Evolutionary conservation across 2,888 invertebrate genomes (phyloP).

Genomic region (Leptinotarsa peninsularis): DNA sequence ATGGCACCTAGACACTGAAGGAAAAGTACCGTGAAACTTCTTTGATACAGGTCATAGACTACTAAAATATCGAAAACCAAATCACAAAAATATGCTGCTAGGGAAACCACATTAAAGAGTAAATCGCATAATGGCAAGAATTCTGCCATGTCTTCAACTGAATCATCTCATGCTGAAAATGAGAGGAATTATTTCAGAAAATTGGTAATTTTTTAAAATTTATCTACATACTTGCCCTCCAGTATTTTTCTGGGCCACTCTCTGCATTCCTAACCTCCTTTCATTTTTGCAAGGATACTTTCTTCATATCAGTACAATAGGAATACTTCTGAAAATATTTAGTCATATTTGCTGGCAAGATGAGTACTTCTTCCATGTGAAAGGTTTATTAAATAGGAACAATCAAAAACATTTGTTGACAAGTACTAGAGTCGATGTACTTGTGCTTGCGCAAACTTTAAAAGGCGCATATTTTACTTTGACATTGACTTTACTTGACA

Average conservation of each 20-base stretch:
- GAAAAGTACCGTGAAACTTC: slow-evolving; percentile 75
- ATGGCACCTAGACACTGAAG: slow-evolving; percentile 78
- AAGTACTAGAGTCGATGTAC: not conserved
- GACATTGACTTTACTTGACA: not conserved
- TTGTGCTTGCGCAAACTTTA: not conserved
- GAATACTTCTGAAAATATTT: slow-evolving; percentile 11
- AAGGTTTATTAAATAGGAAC: not conserved
- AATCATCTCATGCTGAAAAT: slow-evolving; percentile 63
- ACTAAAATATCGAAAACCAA: slow-evolving; percentile 89
- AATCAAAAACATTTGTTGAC: slow-evolving; percentile 29
- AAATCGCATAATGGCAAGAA: slow-evolving; percentile 92
- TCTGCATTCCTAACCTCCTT: slow-evolving; percentile 66
- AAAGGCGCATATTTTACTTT: not conserved
- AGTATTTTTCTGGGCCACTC: slow-evolving; percentile 63
- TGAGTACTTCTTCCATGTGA: slow-evolving; percentile 16
- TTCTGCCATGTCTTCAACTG: slow-evolving; percentile 74
- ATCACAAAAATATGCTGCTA: slow-evolving; percentile 92
- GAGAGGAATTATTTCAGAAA: slow-evolving; percentile 29
- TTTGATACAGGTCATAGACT: slow-evolving; percentile 84
- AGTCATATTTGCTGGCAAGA: slow-evolving; percentile 19
- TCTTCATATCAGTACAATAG: slow-evolving; percentile 25
- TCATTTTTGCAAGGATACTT: slow-evolving; percentile 54
- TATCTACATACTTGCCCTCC: slow-evolving; percentile 59
- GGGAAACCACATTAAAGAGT: slow-evolving; percentile 89
- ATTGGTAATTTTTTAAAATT: slow-evolving; percentile 36